phyloP scores from a whole-genome alignment of 2,888 invertebrate species.

The Lycocerus yunnanus region DNA sequence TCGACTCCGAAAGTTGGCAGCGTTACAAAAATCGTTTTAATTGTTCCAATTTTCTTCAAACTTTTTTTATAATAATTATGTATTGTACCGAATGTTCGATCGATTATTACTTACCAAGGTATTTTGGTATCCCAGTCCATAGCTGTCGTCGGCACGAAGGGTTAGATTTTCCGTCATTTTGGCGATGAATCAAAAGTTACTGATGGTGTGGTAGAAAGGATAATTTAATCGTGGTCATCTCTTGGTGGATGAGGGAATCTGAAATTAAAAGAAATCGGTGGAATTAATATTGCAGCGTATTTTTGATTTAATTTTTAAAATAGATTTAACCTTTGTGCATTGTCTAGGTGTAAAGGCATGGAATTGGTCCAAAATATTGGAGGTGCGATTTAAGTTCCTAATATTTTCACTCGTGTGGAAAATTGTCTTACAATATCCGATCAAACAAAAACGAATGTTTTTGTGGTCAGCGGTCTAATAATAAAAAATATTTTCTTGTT shows the following conservation, averaged over 20 bases:
- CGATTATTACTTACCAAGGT: slow-evolving; percentile 50
- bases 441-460: not conserved
- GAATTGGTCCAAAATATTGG: slow-evolving; percentile 8
- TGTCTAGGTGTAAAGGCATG: slow-evolving; percentile 8
- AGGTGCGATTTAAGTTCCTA: not conserved
- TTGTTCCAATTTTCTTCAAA: not conserved
- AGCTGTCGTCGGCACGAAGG: slow-evolving; percentile 59
- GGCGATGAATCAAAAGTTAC: not conserved
- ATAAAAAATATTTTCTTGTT: not conserved
- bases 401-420: not conserved
- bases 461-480: not conserved
- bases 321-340: slow-evolving; percentile 14
- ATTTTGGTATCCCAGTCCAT: slow-evolving; percentile 65
- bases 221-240: not conserved
- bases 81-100: not conserved
- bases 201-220: not conserved
- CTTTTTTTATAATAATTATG: not conserved
- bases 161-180: slow-evolving; percentile 4
- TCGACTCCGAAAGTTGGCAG: not conserved
- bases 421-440: not conserved
- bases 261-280: not conserved
- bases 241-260: not conserved
- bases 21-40: not conserved
- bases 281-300: not conserved
- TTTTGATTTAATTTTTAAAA: slow-evolving; percentile 8